Evolutionary conservation across 2,113 vertebrate genomes (phyloP).

Genomic region (Apus apus): DNA sequence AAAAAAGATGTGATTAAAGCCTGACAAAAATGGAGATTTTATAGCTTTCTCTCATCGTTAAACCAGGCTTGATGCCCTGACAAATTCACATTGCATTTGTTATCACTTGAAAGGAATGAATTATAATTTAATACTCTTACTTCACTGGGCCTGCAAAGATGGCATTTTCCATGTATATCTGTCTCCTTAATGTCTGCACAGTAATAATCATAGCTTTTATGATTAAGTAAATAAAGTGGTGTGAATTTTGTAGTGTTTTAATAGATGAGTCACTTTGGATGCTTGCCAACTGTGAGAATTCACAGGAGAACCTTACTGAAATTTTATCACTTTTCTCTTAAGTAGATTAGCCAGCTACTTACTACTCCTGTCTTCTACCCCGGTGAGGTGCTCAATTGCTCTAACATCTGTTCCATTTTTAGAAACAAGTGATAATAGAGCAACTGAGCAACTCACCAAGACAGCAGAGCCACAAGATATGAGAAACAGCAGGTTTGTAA

Average conservation of each 20-base stretch:
- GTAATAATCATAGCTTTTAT: background rate
- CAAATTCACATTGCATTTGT: conserved; percentile 11
- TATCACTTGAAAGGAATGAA: background rate
- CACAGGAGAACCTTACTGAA: background rate
- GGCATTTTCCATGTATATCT: background rate
- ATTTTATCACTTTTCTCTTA: background rate
- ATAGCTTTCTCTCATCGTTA: background rate
- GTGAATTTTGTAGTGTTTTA: background rate
- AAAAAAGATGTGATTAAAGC: background rate
- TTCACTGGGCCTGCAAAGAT: background rate
- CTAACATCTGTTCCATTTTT: background rate
- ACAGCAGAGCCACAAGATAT: background rate
- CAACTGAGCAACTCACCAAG: background rate
- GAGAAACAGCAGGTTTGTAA: background rate
- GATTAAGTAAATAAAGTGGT: conserved; percentile 6
- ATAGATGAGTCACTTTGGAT: background rate
- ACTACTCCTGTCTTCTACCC: background rate
- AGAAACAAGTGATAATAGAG: background rate
- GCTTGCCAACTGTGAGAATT: background rate
- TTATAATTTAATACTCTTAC: conserved; percentile 1
- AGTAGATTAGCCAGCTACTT: background rate
- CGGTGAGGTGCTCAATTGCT: background rate
- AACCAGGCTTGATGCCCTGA: background rate
- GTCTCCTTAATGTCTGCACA: conserved; percentile 2
- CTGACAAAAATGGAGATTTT: background rate